Conservation (phyloP, 1,140 invertebrate genomes). For the Melanaphis sacchari region DNA sequence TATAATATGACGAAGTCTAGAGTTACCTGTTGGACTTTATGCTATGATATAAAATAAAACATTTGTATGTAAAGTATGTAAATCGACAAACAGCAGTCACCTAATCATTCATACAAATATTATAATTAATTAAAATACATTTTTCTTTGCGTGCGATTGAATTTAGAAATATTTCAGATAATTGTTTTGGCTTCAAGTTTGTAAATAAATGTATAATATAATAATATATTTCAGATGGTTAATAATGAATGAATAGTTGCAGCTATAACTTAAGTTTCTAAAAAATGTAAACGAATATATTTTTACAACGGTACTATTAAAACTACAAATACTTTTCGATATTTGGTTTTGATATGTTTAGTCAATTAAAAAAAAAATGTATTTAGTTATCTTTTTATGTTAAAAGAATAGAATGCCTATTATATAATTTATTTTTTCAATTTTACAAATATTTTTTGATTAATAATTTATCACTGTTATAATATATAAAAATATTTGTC, state of each 20-base stretch:
- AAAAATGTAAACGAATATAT: neutral
- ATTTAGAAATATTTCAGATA: neutral
- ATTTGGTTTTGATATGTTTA: neutral
- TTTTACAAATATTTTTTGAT: neutral
- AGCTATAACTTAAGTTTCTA: neutral
- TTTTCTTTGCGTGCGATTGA: neutral
- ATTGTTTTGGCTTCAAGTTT: neutral
- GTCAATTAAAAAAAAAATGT: neutral
- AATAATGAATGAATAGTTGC: neutral
- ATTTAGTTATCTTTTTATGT: neutral
- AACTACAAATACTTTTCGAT: neutral
- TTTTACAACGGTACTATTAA: neutral
- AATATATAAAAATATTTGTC: neutral
- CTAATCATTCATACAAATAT: neutral
- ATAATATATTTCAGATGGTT: neutral
- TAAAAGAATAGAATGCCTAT: neutral
- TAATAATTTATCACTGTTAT: neutral
- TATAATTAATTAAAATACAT: neutral
- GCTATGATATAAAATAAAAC: neutral
- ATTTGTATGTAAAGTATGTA: neutral
- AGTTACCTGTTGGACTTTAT: neutral
- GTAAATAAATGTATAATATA: neutral
- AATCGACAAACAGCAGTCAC: neutral
- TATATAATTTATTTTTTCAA: neutral
- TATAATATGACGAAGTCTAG: neutral